A percentile compares a stretch with the other conserved stretches of the same genome.
These are phyloP conservation scores for Tupaia chinensis DNA, from an alignment of 2,113 vertebrate genomes.

Conservation along the genomic window DNA sequence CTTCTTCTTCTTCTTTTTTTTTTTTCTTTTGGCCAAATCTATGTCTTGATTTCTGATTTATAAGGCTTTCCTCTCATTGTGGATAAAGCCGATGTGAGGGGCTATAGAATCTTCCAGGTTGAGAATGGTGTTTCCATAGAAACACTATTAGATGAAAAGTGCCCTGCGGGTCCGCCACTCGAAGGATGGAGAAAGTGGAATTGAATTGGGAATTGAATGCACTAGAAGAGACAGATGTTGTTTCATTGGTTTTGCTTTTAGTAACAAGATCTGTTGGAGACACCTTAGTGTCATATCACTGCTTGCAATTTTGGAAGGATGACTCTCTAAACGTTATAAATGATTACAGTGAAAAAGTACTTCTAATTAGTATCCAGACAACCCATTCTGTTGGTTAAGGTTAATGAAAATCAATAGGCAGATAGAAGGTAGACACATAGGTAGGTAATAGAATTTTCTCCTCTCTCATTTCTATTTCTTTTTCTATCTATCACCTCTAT, in stretches of 20 bases:
- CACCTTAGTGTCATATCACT: slow-evolving; percentile 67
- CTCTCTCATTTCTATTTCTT: not conserved
- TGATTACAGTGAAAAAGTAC: slow-evolving; percentile 2
- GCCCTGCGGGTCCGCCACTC: slow-evolving; percentile 69
- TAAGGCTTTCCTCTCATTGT: slow-evolving; percentile 75
- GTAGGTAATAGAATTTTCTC: not conserved
- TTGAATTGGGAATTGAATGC: slow-evolving; percentile 78
- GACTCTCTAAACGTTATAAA: slow-evolving; percentile 25
- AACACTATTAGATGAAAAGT: slow-evolving; percentile 80
- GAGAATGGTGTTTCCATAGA: slow-evolving; percentile 81
- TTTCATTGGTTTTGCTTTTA: slow-evolving; percentile 78
- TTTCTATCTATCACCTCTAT: not conserved
- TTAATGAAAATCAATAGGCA: slow-evolving; percentile 28
- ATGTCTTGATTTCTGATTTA: slow-evolving; percentile 81
- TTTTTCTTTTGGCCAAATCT: slow-evolving; percentile 56
- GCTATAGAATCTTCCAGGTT: slow-evolving; percentile 59
- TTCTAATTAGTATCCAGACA: slow-evolving; percentile 49
- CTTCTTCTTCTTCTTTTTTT: not conserved
- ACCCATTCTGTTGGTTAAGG: slow-evolving; percentile 29
- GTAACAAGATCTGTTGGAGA: slow-evolving; percentile 75
- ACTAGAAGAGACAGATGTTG: slow-evolving; percentile 78
- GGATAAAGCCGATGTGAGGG: slow-evolving; percentile 71
- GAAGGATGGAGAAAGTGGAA: slow-evolving; percentile 68
- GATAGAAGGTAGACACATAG: not conserved
- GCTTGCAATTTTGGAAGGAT: slow-evolving; percentile 54